These are phyloP conservation scores for Halocynthia roretzi DNA, from an alignment of 23 tunicate genomes.

Conservation along the genomic window DNA sequence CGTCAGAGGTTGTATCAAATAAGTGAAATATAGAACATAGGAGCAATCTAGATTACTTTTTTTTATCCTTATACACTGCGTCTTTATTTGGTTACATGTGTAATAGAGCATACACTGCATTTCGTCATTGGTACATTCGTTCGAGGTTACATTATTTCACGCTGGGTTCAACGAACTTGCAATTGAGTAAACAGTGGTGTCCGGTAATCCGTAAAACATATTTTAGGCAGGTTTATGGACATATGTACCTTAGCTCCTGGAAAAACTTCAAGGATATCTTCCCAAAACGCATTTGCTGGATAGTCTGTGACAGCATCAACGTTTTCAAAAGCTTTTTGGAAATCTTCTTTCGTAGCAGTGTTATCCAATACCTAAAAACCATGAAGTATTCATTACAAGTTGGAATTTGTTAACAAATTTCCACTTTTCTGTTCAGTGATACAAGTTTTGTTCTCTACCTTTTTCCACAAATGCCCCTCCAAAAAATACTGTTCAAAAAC, in stretches of 20 bases:
- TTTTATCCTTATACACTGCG: too few species aligned
- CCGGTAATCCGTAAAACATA: too few species aligned
- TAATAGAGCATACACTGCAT: too few species aligned
- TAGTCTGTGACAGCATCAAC: slow-evolving; percentile 22
- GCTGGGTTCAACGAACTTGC: too few species aligned
- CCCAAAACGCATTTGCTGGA: slow-evolving; percentile 12
- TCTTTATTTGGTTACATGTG: too few species aligned
- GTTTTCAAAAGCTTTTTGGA: not conserved
- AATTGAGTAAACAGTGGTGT: too few species aligned
- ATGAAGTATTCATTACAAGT: not conserved
- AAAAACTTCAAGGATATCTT: slow-evolving; percentile 12
- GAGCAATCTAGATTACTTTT: too few species aligned
- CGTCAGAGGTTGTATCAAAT: too few species aligned
- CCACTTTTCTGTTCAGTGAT: not conserved
- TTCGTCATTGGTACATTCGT: too few species aligned
- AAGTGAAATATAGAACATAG: too few species aligned
- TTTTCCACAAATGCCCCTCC: slow-evolving; percentile 17
- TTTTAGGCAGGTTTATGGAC: too few species aligned
- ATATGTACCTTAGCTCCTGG: slow-evolving; percentile 18
- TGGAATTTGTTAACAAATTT: slow-evolving; percentile 1
- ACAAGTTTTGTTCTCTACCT: slow-evolving; percentile 2
- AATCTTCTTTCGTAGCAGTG: slow-evolving; percentile 19
- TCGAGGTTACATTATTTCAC: too few species aligned
- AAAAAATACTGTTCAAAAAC: slow-evolving; percentile 19
- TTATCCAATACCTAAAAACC: slow-evolving; percentile 5